Base-by-base conservation (phyloP, 2,888 invertebrate genomes). In the Caenorhabditis plicata region DNA sequence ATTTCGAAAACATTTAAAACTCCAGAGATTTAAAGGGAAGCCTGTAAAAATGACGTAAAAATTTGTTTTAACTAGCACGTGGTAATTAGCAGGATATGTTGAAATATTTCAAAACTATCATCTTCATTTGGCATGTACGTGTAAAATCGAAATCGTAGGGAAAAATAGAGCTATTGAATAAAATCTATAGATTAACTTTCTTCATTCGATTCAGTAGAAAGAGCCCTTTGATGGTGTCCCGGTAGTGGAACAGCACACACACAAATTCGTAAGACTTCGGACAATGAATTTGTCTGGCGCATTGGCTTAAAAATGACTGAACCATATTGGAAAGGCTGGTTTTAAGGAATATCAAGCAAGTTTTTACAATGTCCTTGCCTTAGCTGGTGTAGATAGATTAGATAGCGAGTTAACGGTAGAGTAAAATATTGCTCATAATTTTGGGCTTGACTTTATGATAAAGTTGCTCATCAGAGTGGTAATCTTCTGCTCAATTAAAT, bases 251-350 rank as follows among this genome's bases (percentile, higher is more conserved):
- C 71, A 15, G 73, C 69, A 5, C 53, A 55, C 1, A 46, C 66
- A 7, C 66, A 66, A 39, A 48, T 62, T 26, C 47, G 62, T 9
- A 23, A 56, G 45, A 39, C 52, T 5, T 27, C 40, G 1, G 31
- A 55, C 2, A 38, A 55, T 5, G 55, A 62, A 61, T 92, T 90
- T 82, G 86, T 87, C 17, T 98, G 96, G 96, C 87, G 95, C 74
- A 93, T 95, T 81, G 90, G 95, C 82, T 85, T 98, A 44, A 88
- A 90, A 0, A 87, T 88, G 80, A 93, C 95, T 11, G 93, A 95
- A 83, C 85, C 86, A 17, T 89, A 89, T 84, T 98, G 98, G 98
- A 84, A 50, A 13, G 79, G 92, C 9, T 98, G 98, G 98, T 98
- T 98, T 85, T 86, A 89, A 76, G 93, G 92, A 0, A 85, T 98